phyloP scores from a whole-genome alignment of 2,113 vertebrate genomes.

The Sorex araneus region DNA sequence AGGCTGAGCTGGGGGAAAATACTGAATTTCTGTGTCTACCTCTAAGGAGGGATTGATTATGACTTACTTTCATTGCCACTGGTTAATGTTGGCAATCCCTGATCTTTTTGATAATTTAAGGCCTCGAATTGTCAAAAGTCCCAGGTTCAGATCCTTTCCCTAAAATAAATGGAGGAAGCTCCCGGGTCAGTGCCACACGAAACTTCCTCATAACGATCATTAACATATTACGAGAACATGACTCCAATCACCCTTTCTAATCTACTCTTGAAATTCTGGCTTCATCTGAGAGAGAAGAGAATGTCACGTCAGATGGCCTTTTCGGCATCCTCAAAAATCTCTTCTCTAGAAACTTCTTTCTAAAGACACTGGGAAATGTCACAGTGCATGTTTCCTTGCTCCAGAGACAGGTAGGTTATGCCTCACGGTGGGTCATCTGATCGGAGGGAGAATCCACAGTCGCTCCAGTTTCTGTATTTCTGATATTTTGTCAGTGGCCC shows the following conservation, averaged over 20 bases:
- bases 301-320: neutral
- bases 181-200: neutral
- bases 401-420: conserved; percentile 26
- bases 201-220: conserved; percentile 10
- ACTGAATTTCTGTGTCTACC: neutral
- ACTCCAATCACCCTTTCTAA: conserved; percentile 17
- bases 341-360: conserved; percentile 37
- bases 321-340: conserved; percentile 32
- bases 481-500: conserved; percentile 33
- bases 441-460: conserved; percentile 9
- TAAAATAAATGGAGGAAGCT: conserved; percentile 67
- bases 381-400: conserved; percentile 45
- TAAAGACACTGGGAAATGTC: conserved; percentile 48
- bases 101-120: conserved; percentile 55
- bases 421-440: neutral
- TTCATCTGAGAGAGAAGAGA: conserved; percentile 35
- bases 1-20: conserved; percentile 38
- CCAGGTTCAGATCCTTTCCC: conserved; percentile 33
- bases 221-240: conserved; percentile 34
- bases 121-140: conserved; percentile 49
- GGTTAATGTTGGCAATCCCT: conserved; percentile 13
- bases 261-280: conserved; percentile 66
- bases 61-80: neutral
- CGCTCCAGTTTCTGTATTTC: conserved; percentile 5
- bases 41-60: conserved; percentile 28